Evolutionary conservation across 2,888 invertebrate species (phyloP), one percentile per base, ranked within the genome.

Genomic region (Boloria euphrosyne): DNA sequence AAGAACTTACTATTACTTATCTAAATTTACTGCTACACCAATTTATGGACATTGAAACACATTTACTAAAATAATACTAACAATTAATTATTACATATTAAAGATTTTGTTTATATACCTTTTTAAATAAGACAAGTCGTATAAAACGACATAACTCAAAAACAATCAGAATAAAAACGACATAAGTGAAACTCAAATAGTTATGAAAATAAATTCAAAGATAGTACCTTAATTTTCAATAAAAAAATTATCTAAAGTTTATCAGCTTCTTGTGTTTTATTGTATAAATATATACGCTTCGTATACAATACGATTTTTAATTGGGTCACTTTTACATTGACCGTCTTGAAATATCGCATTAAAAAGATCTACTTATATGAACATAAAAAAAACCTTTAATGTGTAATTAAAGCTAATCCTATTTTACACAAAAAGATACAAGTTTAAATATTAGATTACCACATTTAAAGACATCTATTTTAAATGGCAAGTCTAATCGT

Each of bases 41-140:
- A 47, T n/a, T 47, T 6, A 58, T 57, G 31, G 46, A 47, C 58
- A 63, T 70, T 67, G 59, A 66, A 69, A 71, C 76, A 76, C 74
- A 66, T 67, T 68, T 62, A 57, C 51, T 73, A 67, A 73, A 73
- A 84, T 82, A 86, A 85, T 54, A 59, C 44, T 5, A 43, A 22
- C 22, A 22, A 22, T 22, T 2, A 16, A n/a, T 17, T 14, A 16
- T 16, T 18, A 60, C 18, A 55, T 18, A 18, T 44, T 44, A 13
- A 44, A 57, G 55, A 57, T 57, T 22, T 44, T 44, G 0, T 14
- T 27, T 3, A 51, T 22, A 51, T 38, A 10, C 31, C 31, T 38
- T 38, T 38, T 10, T 7, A 10, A 31, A 31, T 38, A 38, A 38
- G 31, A 38, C 31, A 38, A 7, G 5, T 7, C 5, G 31, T 10